phyloP scores from a whole-genome alignment of 2,113 vertebrate genomes.

The Pseudopipra pipra region DNA sequence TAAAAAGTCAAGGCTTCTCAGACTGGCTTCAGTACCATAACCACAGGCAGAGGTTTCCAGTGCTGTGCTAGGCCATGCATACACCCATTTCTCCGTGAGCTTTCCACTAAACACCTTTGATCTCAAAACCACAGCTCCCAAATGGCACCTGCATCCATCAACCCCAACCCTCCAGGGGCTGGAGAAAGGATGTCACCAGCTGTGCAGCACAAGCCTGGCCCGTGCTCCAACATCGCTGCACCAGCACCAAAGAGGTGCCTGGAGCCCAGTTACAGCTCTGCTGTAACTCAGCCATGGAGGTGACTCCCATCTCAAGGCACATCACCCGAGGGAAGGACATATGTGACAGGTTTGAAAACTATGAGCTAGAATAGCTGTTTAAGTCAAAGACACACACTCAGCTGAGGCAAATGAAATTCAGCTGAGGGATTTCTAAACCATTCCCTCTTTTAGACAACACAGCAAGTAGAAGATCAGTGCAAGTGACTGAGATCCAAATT shows the following conservation, averaged over 20 bases:
- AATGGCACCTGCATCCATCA: neutral
- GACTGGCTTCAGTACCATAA: neutral
- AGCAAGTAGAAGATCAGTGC: neutral
- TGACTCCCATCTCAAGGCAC: neutral
- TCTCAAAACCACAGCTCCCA: neutral
- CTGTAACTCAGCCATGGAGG: neutral
- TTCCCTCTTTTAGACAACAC: neutral
- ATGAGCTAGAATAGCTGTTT: neutral
- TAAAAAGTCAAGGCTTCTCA: neutral
- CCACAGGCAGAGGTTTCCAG: neutral
- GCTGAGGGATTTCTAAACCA: neutral
- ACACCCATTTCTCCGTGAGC: neutral
- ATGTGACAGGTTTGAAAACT: neutral
- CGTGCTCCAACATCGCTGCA: neutral
- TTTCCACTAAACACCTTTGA: neutral
- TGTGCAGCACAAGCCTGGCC: neutral
- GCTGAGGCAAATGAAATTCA: neutral
- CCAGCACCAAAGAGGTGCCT: neutral
- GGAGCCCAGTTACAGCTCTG: neutral
- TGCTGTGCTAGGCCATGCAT: rapidly evolving
- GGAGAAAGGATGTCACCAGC: neutral
- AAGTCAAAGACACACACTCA: neutral
- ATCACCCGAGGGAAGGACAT: neutral
- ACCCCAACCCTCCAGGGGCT: neutral
- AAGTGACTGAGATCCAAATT: neutral